These are phyloP conservation scores for Pomacea canaliculata DNA, from an alignment of 2,888 invertebrate species.

Conservation along the genomic window DNA sequence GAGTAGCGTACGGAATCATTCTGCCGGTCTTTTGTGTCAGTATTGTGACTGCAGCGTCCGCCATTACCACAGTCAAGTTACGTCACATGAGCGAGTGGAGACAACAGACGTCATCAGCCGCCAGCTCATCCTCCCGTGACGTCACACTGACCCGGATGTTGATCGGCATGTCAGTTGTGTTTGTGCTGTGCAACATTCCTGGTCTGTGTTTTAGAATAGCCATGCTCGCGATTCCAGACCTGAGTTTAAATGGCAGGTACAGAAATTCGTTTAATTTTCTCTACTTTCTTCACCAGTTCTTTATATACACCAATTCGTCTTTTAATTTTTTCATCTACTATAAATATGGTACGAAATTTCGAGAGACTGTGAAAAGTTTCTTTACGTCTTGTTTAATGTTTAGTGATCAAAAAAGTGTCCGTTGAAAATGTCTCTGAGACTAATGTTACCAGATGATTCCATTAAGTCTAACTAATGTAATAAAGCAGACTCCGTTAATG, in stretches of 20 bases:
- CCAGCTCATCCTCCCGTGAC: neutral
- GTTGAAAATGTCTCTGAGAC: too few species aligned
- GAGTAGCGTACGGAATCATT: neutral
- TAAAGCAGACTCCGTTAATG: too few species aligned
- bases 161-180: slow-evolving; percentile 10
- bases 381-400: neutral
- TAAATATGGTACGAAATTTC: neutral
- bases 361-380: neutral
- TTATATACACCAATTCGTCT: neutral
- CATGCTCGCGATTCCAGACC: neutral
- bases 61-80: neutral
- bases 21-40: neutral
- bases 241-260: neutral
- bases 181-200: slow-evolving; percentile 1
- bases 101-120: neutral
- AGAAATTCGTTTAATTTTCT: neutral
- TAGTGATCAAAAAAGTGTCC: neutral
- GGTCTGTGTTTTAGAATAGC: neutral
- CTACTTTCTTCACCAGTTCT: neutral
- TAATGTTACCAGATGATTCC: too few species aligned
- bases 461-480: too few species aligned
- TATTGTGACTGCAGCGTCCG: neutral
- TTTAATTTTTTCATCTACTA: slow-evolving; percentile 5
- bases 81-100: neutral
- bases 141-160: slow-evolving; percentile 17